phyloP scores from a whole-genome alignment of 1,140 invertebrate genomes.

The Sitophilus oryzae region DNA sequence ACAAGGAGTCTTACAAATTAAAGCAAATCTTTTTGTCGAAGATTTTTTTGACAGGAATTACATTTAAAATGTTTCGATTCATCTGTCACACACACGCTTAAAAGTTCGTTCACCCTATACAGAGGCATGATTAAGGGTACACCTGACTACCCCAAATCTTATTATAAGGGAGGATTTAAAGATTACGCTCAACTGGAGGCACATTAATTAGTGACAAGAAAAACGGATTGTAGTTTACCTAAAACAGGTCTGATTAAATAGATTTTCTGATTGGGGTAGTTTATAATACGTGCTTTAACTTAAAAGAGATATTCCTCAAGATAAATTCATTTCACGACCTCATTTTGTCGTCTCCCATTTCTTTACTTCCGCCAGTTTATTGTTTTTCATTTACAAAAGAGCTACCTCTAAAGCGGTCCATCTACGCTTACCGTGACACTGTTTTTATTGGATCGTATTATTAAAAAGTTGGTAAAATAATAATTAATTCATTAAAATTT shows the following conservation, averaged over 20 bases:
- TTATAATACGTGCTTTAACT: constrained; percentile 16
- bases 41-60: no score
- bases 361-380: not conserved
- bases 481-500: no score
- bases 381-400: not conserved
- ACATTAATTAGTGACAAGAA: constrained; percentile 24
- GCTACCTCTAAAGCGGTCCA: no score
- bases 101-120: not conserved
- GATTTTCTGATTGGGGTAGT: constrained; percentile 20
- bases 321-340: not conserved
- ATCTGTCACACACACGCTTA: no score
- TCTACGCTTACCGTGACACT: no score
- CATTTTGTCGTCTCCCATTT: not conserved
- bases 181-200: constrained; percentile 14
- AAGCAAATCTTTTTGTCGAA: no score
- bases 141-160: constrained; percentile 21
- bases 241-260: constrained; percentile 20
- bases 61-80: no score
- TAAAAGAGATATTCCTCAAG: not conserved
- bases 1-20: no score
- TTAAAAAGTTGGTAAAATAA: no score
- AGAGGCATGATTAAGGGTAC: constrained; percentile 7
- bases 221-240: constrained; percentile 21
- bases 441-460: not conserved
- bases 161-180: constrained; percentile 21